A percentile compares a stretch with the other conserved stretches of the same genome.
Evolutionary conservation across 2,797 vertebrate species (phyloP).

Genomic region (Notolabrus celidotus): DNA sequence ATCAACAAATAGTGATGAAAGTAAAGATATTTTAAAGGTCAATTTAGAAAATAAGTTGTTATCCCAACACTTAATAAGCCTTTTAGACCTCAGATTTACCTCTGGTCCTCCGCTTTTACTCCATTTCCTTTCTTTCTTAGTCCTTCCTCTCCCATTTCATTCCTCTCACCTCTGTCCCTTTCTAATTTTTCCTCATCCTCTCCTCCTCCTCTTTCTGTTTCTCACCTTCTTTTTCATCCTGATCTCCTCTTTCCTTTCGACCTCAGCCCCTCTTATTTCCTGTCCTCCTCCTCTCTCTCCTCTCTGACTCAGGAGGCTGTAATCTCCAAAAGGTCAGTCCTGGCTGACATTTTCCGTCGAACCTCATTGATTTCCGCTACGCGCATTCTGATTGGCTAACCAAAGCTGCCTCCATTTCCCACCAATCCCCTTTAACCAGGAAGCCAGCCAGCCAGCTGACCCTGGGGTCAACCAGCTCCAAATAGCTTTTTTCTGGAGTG

Average conservation of each 20-base stretch:
- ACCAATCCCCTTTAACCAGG: conserved; percentile 77
- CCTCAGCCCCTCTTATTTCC: conserved; percentile 62
- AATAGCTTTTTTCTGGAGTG: conserved; percentile 80
- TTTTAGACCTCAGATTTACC: neutral
- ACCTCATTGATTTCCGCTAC: conserved; percentile 81
- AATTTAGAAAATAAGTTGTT: too few relatives aligned
- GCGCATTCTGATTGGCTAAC: conserved; percentile 73
- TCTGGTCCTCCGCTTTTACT: neutral
- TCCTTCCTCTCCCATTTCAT: neutral
- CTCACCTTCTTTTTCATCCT: conserved; percentile 38
- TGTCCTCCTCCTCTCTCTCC: conserved; percentile 50
- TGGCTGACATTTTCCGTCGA: conserved; percentile 83
- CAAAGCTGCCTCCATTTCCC: conserved; percentile 73
- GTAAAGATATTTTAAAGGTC: neutral
- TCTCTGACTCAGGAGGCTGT: conserved; percentile 68
- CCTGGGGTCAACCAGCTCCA: conserved; percentile 77
- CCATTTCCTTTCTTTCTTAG: neutral
- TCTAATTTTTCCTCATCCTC: conserved; percentile 34
- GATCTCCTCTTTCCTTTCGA: conserved; percentile 46
- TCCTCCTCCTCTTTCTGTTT: conserved; percentile 34
- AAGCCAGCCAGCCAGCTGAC: conserved; percentile 72
- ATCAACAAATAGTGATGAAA: neutral
- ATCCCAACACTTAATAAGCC: too few relatives aligned
- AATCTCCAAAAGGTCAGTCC: conserved; percentile 80
- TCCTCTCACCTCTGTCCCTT: conserved; percentile 14